Base-by-base conservation (phyloP, 2,797 vertebrate species). In the Ataeniobius toweri region DNA sequence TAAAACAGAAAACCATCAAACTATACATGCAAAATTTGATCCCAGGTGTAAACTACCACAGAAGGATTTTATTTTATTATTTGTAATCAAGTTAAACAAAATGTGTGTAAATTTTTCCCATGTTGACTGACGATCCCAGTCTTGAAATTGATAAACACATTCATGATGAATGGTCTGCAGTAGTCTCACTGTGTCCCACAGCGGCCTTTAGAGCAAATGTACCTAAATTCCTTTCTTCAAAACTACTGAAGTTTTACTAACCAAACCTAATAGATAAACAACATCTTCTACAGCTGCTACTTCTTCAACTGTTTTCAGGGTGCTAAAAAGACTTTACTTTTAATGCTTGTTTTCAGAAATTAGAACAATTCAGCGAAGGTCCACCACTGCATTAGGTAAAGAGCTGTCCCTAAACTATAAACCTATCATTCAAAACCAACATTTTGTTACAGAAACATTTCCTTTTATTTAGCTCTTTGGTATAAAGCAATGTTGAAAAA, bases 361-460 rank as follows among this genome's bases (percentile, higher is more conserved):
- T 68, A 31, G 28, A 20, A 44, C 39, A n/a, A 0, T 41, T 41
- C 65, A 44, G 22, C 6, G 10, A 44, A 67, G 14, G 22, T 44
- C 22, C 22, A 12, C 22, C 39, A 44, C 9, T 44, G 65, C 39
- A 68, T 41, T 68, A 44, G 12, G 10, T 24, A 68, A 56, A 68
- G 20, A 68, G 22, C 65, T 68, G 10, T 22, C 20, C 20, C 10
- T 6, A 68, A 44, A 44, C 39, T 68, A n/a, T 44, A 44, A n/a
- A 67, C 63, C 3, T 12, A 9, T 63, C 31, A 36, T 31, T 63
- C 61, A 36, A 44, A 44, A 13, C 12, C 22, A n/a, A 44, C 22
- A 44, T 44, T 68, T 68, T 68, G 22, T 68, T 68, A 44, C 39
- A 68, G 65, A 68, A 68, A 68, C 13, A 68, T 44, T n/a, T 44